Evolutionary conservation across 35 echinoderm and acorn worm species (phyloP).

Genomic region (Apostichopus parvimensis): DNA sequence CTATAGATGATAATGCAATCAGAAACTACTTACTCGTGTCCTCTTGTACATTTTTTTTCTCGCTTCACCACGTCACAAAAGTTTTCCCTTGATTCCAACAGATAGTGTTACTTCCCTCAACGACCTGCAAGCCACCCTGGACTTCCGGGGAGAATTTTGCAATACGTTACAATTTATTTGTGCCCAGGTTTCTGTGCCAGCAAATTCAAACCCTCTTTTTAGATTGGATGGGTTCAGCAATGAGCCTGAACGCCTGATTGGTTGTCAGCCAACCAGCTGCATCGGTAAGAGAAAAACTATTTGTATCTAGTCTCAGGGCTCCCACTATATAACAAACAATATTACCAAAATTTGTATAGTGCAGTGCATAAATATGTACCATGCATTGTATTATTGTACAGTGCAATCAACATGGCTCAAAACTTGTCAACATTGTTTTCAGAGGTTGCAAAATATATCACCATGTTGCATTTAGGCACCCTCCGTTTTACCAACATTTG

Average conservation of each 20-base stretch:
- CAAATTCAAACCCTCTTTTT: conserved; percentile 12
- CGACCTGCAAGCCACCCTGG: background rate
- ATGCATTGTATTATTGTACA: too few relatives aligned
- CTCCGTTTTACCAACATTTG: too few relatives aligned
- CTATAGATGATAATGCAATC: background rate
- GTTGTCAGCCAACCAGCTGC: conserved; percentile 37
- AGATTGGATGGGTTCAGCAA: background rate
- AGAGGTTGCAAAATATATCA: too few relatives aligned
- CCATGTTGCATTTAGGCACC: too few relatives aligned
- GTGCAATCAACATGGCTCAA: too few relatives aligned
- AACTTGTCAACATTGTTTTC: too few relatives aligned
- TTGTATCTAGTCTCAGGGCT: background rate
- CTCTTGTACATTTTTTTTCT: background rate
- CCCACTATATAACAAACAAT: background rate
- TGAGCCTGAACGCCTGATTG: conserved; percentile 36
- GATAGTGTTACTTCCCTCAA: background rate
- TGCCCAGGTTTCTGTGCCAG: conserved; percentile 1
- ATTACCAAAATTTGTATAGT: background rate
- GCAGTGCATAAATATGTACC: too few relatives aligned
- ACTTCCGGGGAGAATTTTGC: conserved; percentile 32
- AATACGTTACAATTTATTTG: conserved; percentile 20
- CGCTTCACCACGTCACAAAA: too few relatives aligned
- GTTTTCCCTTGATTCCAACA: background rate
- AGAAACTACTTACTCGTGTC: background rate
- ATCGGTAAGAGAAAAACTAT: background rate